These are phyloP conservation scores for Cryptops parisi DNA, from an alignment of 2,888 invertebrate genomes.

Conservation along the genomic window DNA sequence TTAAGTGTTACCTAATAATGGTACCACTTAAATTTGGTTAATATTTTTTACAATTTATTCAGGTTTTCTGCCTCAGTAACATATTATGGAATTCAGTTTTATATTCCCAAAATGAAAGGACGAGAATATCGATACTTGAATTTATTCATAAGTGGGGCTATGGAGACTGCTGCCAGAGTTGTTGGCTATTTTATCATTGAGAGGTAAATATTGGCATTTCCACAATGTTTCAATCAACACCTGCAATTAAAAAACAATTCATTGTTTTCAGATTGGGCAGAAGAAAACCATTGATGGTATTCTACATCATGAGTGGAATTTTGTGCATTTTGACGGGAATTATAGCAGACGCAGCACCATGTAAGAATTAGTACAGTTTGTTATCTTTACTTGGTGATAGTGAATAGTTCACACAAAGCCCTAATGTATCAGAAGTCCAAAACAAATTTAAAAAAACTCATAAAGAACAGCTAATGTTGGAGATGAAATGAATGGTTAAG, in stretches of 20 bases:
- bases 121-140: conserved; percentile 34
- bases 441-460: no score
- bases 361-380: no score
- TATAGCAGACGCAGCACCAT: conserved; percentile 1
- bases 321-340: conserved; percentile 28
- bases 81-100: conserved; percentile 35
- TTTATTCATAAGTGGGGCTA: conserved; percentile 35
- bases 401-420: no score
- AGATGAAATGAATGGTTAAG: no score
- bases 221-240: not conserved
- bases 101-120: conserved; percentile 33
- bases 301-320: conserved; percentile 32
- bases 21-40: not conserved
- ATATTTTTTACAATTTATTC: not conserved
- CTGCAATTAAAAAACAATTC: not conserved
- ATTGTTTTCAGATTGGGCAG: conserved; percentile 32
- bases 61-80: conserved; percentile 37
- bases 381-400: no score
- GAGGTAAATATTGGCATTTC: conserved; percentile 5
- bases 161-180: conserved; percentile 36
- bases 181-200: conserved; percentile 18
- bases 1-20: not conserved
- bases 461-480: no score
- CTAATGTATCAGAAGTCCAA: no score
- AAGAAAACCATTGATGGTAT: conserved; percentile 32